Evolutionary conservation across 2,797 vertebrate species (phyloP).

Genomic region (Falco peregrinus): DNA sequence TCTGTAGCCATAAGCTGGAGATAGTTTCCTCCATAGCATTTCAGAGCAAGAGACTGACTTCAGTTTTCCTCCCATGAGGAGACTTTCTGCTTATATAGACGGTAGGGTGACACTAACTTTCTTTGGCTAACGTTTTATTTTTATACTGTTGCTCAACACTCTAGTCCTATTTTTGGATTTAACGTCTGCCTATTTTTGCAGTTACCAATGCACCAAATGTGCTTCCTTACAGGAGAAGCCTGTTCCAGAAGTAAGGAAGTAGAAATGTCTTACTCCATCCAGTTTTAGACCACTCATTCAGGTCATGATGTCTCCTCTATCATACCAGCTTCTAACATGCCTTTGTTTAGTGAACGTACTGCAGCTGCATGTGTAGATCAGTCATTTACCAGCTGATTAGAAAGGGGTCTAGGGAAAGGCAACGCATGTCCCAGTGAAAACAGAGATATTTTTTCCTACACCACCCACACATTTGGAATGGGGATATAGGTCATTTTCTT

Average conservation of each 20-base stretch:
- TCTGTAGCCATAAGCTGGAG: not conserved
- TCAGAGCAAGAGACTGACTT: not conserved
- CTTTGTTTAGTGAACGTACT: not conserved
- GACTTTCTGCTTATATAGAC: not conserved
- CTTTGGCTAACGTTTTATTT: not conserved
- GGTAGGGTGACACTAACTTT: not conserved
- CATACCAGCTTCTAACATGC: not conserved
- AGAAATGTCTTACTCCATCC: not conserved
- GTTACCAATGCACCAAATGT: not conserved
- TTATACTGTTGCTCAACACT: not conserved
- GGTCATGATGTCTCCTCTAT: not conserved
- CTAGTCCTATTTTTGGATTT: not conserved
- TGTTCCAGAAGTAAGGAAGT: not conserved
- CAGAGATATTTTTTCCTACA: slow-evolving; percentile 19
- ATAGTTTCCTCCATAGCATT: not conserved
- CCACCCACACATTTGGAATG: slow-evolving; percentile 50
- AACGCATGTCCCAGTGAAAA: slow-evolving; percentile 33
- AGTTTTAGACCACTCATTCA: not conserved
- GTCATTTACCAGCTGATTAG: not conserved
- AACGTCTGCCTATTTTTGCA: not conserved
- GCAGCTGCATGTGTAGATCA: not conserved
- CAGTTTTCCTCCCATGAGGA: not conserved
- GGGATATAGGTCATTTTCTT: not conserved
- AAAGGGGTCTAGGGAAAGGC: not conserved
- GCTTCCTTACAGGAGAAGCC: not conserved